A percentile compares a stretch with the other conserved stretches of the same genome.
phyloP scores from a whole-genome alignment of 1,140 invertebrate genomes.

The Dicyema japonicum region DNA sequence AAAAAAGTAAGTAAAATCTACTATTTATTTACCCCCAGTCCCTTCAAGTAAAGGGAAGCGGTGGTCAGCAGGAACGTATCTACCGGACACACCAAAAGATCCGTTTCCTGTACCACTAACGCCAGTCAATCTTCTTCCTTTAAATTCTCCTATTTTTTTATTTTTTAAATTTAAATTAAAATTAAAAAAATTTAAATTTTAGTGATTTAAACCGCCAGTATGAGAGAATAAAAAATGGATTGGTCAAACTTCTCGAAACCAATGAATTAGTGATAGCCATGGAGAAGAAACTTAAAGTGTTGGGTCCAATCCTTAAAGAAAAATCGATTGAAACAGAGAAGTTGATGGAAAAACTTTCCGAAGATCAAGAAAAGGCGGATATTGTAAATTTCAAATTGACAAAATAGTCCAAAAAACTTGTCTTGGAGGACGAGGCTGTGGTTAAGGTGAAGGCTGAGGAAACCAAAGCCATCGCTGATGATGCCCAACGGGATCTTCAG shows the following conservation, averaged over 20 bases:
- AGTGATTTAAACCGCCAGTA: conserved; percentile 12
- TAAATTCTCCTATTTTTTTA: conserved; percentile 1
- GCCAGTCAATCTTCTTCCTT: not conserved
- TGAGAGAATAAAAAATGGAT: conserved; percentile 16
- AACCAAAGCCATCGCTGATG: conserved; percentile 18
- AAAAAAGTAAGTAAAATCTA: conserved; percentile 12
- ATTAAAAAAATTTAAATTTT: conserved; percentile 2
- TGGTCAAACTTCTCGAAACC: conserved; percentile 18
- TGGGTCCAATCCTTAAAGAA: conserved; percentile 18
- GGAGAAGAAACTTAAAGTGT: conserved; percentile 16
- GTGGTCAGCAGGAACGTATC: too few species aligned
- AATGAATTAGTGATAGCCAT: conserved; percentile 19
- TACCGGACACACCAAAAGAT: conserved; percentile 1
- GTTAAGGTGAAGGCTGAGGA: conserved; percentile 20
- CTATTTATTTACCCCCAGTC: conserved; percentile 1
- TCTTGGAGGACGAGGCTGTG: conserved; percentile 17
- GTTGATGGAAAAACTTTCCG: conserved; percentile 17
- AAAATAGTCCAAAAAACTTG: conserved; percentile 9
- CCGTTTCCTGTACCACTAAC: conserved; percentile 1
- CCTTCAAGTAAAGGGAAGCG: not conserved
- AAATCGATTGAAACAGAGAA: conserved; percentile 15
- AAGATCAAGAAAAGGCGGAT: conserved; percentile 20
- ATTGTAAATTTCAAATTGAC: conserved; percentile 7
- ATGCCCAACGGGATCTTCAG: conserved; percentile 31
- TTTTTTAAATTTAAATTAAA: not conserved